Base-by-base conservation (phyloP, 1,140 invertebrate genomes). In the Trachymyrmex septentrionalis region DNA sequence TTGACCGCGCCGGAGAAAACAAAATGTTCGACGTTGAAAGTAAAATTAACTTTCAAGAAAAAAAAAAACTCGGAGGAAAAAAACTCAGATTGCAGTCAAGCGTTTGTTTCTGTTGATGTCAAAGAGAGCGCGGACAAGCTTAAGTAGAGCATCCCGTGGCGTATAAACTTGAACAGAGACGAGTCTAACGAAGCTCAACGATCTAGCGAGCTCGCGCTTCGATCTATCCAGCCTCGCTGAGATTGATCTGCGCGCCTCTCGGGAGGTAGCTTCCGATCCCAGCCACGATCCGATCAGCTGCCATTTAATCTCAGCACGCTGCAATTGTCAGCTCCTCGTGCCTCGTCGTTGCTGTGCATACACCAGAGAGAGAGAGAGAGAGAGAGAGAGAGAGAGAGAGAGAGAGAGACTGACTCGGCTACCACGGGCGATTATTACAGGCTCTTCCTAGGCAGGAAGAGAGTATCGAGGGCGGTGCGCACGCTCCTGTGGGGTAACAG, bases 391-490 rank as follows among this genome's bases (percentile, higher is more conserved):
- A n/a, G n/a, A n/a, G n/a, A n/a, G n/a, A n/a, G n/a, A n/a, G n/a
- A n/a, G n/a, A n/a, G n/a, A n/a, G n/a, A 53, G 50, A 72, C 85
- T 73, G 80, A 61, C 80, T 84, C 77, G 50, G 61, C 86, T 87
- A 92, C 90, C 72, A 91, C 88, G 64, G 72, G 86, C 86, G 89
- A 30, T 55, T 72, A 61, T 84, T 75, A 92, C 92, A 90, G 87
- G 86, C 87, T 92, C 86, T 90, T 71, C 86, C 90, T 71, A 80
- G 85, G 64, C 50, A 87, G 88, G 75, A 90, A 87, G 63, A 55
- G 66, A 55, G 89, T 91, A 93, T 93, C 93, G 93, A 92, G 87
- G 90, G 90, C 89, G 88, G 87, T 88, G 86, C 90, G 86, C 86
- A 87, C 89, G 82, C 87, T 87, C 87, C 85, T 89, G 88, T 90